Base-by-base conservation (phyloP, 1,140 invertebrate genomes). In the Aphidius ervi region DNA sequence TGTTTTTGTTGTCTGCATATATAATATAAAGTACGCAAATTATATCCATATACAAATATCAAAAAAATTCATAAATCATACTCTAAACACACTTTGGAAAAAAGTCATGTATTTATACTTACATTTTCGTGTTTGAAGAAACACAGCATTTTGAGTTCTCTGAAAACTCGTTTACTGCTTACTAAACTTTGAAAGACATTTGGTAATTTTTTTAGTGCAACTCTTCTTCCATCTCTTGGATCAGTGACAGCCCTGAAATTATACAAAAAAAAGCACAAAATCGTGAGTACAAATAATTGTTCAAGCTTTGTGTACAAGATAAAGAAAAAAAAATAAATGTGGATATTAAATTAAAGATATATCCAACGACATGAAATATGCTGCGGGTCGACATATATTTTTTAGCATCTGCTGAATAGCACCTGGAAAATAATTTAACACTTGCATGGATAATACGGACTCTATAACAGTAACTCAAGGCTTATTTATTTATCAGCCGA, bases 101-200 rank as follows among this genome's bases (percentile, higher is more conserved):
- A 16, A 8, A 63, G 62, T 46, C 16, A 55, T 47, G n/a, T 40
- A 57, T 52, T 48, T 67, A 45, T 60, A 88, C 91, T 92, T 83
- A 98, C 97, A 82, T 99, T 99, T 82, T 99, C 97, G 80, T 99
- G 97, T 85, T 98, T 96, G 85, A 99, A 98, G 82, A 97, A 98
- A 81, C 95, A 97, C 46, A 99, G 86, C 97, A 99, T 99, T 83
- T 95, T 94, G 67, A 99, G 86, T 83, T 99, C 98, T 66, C 98
- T 86, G 82, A 98, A 99, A 63, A 99, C 97, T 72, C 97, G 86
- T 81, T 98, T 98, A 74, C 78, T 80, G 67, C 97, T 99, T 68
- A 99, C 94, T 70, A 99, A 86, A 78, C 97, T 99, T 83, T 99
- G 97, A 88, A 99, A 99, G 78, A 99, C 97, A 85, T 99, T 99